Evolutionary conservation across 2,797 vertebrate genomes (phyloP).

Genomic region (Carapus acus): DNA sequence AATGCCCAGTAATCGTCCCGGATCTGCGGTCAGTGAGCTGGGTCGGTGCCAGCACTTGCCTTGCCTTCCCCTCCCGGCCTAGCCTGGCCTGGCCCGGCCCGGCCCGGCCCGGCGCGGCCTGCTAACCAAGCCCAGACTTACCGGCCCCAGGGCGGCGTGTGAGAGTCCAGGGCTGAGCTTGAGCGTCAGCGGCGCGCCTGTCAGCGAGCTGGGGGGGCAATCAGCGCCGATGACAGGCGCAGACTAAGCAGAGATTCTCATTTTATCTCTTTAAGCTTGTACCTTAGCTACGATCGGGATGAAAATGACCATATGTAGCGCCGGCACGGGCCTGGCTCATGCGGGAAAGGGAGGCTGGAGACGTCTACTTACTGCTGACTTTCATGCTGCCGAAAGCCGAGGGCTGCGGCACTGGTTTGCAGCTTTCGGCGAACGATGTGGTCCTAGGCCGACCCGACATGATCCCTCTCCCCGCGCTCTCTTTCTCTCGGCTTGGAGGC

Average conservation of each 20-base stretch:
- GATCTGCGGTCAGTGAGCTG: slow-evolving; percentile 35
- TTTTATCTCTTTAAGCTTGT: slow-evolving; percentile 20
- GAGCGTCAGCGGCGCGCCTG: slow-evolving; percentile 21
- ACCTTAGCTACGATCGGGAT: too few relatives aligned
- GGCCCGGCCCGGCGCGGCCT: slow-evolving; percentile 51
- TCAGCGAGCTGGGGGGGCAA: slow-evolving; percentile 27
- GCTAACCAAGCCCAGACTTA: slow-evolving; percentile 43
- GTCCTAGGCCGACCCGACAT: slow-evolving; percentile 99
- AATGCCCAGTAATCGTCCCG: slow-evolving; percentile 8
- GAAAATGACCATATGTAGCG: slow-evolving; percentile 14
- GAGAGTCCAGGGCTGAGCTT: slow-evolving; percentile 24
- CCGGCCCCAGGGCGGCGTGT: slow-evolving; percentile 44
- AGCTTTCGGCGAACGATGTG: slow-evolving; percentile 99
- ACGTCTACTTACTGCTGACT: slow-evolving; percentile 96
- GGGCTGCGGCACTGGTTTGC: slow-evolving; percentile 97
- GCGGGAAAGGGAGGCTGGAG: slow-evolving; percentile 25
- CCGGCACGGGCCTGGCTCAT: slow-evolving; percentile 30
- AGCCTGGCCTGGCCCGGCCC: slow-evolving; percentile 22
- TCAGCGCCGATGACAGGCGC: slow-evolving; percentile 42
- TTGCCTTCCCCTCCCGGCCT: slow-evolving; percentile 14
- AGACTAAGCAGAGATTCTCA: slow-evolving; percentile 34
- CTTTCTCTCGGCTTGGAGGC: slow-evolving; percentile 49
- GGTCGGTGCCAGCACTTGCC: slow-evolving; percentile 38
- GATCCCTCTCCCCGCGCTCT: slow-evolving; percentile 64
- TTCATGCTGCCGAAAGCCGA: slow-evolving; percentile 99